Percentiles rank a stretch among this genome's conserved stretches.
Conservation (phyloP, 2,888 invertebrate species). For the Drosophila phalerata region DNA sequence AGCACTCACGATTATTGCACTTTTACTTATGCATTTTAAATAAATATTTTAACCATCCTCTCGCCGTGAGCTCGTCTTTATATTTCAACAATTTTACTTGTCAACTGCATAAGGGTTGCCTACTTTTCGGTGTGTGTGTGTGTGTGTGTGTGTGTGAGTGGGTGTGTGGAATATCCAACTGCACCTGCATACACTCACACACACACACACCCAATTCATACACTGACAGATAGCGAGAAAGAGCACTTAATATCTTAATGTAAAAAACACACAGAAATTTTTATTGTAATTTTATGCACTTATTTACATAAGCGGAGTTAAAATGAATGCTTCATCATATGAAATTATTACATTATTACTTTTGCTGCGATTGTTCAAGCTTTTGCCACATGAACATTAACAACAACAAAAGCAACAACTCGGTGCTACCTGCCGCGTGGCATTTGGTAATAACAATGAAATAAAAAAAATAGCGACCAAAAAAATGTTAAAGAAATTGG, state of each 20-base stretch:
- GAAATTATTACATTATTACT: conserved; percentile 73
- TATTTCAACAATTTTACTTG: conserved; percentile 34
- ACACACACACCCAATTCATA: conserved; percentile 3
- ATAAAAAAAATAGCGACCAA: background rate
- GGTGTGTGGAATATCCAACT: no score
- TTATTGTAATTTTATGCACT: conserved; percentile 75
- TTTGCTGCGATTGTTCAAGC: conserved; percentile 40
- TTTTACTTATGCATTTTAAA: conserved; percentile 2
- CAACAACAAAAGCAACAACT: conserved; percentile 13
- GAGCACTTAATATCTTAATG: conserved; percentile 66
- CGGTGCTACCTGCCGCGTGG: conserved; percentile 23
- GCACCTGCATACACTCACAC: conserved; percentile 7
- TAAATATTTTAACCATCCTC: conserved; percentile 25
- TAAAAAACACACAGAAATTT: conserved; percentile 31
- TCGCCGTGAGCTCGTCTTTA: conserved; percentile 7
- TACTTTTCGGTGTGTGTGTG: conserved; percentile 22
- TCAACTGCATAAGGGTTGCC: conserved; percentile 32
- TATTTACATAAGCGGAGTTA: conserved; percentile 73
- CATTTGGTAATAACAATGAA: conserved; percentile 44
- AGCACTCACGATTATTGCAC: background rate
- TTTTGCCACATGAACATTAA: conserved; percentile 7
- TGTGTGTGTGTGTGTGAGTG: no score
- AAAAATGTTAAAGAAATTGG: conserved; percentile 10
- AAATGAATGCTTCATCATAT: conserved; percentile 68
- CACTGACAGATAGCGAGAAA: background rate